A percentile compares a stretch with the other conserved stretches of the same genome.
phyloP scores from a whole-genome alignment of 37 sponge, comb jelly and placozoan genomes.

The Axinella damicornis region DNA sequence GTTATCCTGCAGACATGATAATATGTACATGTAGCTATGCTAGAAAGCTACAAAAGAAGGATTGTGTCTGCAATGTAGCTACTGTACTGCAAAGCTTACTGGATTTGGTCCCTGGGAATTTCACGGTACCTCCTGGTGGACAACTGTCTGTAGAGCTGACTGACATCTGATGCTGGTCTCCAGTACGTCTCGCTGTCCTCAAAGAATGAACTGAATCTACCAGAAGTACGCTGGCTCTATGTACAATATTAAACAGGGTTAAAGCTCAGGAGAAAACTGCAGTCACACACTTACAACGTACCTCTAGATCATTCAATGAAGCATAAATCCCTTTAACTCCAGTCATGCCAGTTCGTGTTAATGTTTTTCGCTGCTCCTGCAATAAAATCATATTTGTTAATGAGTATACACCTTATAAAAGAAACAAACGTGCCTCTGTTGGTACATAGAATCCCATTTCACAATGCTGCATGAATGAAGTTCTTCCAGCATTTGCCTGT shows the following conservation, averaged over 20 bases:
- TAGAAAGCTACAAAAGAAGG: too few species aligned
- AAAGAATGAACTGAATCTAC: constrained; percentile 12
- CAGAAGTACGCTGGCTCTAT: too few species aligned
- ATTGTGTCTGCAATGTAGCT: too few species aligned
- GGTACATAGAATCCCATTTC: too few species aligned
- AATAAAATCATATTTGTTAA: not conserved
- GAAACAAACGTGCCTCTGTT: too few species aligned
- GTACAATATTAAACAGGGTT: too few species aligned
- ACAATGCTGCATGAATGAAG: too few species aligned
- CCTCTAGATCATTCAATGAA: not conserved
- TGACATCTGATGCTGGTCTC: constrained; percentile 31
- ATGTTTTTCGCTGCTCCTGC: not conserved
- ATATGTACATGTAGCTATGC: not conserved
- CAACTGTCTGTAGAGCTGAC: constrained; percentile 54
- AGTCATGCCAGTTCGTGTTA: not conserved
- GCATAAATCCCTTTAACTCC: not conserved
- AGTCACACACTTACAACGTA: too few species aligned
- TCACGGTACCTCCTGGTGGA: constrained; percentile 53
- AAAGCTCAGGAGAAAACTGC: too few species aligned
- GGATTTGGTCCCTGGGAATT: constrained; percentile 29
- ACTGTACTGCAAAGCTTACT: constrained; percentile 9
- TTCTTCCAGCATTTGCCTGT: too few species aligned
- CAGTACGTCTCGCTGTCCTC: constrained; percentile 46
- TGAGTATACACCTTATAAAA: not conserved
- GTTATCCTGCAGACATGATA: not conserved